Conservation (phyloP, 2,888 invertebrate genomes). For the Catotricha subobsoleta region DNA sequence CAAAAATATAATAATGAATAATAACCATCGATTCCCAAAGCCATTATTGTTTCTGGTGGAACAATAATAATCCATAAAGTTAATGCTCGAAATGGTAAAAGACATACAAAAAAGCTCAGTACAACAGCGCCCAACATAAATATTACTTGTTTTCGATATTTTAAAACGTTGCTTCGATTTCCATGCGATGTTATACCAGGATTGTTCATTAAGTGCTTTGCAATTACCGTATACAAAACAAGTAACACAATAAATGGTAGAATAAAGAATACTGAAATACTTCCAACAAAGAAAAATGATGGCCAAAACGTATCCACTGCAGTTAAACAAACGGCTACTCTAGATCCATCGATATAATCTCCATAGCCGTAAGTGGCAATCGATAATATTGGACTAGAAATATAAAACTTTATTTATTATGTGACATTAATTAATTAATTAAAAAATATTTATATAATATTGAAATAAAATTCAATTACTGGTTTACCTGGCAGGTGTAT, state of each 20-base stretch:
- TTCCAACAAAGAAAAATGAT: slow-evolving; percentile 59
- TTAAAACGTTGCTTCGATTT: slow-evolving; percentile 38
- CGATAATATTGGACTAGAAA: slow-evolving; percentile 57
- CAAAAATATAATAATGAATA: slow-evolving; percentile 71
- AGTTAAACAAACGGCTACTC: slow-evolving; percentile 62
- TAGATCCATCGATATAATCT: slow-evolving; percentile 51
- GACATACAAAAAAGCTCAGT: slow-evolving; percentile 74
- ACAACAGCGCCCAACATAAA: slow-evolving; percentile 81
- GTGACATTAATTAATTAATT: too few species aligned
- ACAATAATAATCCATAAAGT: slow-evolving; percentile 73
- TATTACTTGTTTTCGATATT: slow-evolving; percentile 66
- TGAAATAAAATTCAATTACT: too few species aligned
- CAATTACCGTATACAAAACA: slow-evolving; percentile 68
- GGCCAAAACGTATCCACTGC: slow-evolving; percentile 61
- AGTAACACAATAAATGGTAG: slow-evolving; percentile 65
- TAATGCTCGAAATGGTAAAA: slow-evolving; percentile 74
- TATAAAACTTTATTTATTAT: too few species aligned
- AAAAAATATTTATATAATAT: too few species aligned
- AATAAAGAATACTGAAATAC: slow-evolving; percentile 68
- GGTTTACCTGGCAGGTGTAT: too few species aligned
- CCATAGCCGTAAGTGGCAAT: slow-evolving; percentile 50
- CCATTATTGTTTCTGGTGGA: slow-evolving; percentile 45
- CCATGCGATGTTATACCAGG: slow-evolving; percentile 50
- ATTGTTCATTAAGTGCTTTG: slow-evolving; percentile 65
- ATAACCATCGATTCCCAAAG: slow-evolving; percentile 62